phyloP scores from a whole-genome alignment of 2,113 vertebrate species.

The Myrmecophaga tridactyla region DNA sequence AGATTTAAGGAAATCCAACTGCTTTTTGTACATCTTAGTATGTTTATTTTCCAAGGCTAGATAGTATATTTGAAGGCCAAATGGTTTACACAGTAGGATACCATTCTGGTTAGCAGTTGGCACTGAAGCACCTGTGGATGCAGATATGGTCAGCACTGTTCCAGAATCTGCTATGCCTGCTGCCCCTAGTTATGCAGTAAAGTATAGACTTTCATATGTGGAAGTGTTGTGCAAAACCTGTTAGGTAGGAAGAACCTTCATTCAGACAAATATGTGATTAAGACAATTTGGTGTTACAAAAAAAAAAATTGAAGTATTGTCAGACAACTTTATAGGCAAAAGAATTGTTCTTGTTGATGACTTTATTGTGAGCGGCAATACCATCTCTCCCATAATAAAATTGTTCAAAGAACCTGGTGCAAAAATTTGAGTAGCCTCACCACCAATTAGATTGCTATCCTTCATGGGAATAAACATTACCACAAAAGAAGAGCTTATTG shows the following conservation, averaged over 20 bases:
- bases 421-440: constrained; percentile 92
- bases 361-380: constrained; percentile 93
- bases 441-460: constrained; percentile 89
- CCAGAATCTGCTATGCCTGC: constrained; percentile 90
- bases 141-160: constrained; percentile 91
- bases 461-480: constrained; percentile 98
- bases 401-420: constrained; percentile 91
- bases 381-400: constrained; percentile 89
- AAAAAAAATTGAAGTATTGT: constrained; percentile 93
- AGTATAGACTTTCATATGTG: constrained; percentile 89
- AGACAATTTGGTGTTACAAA: constrained; percentile 93
- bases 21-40: constrained; percentile 54
- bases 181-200: constrained; percentile 90
- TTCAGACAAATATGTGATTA: constrained; percentile 90
- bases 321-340: constrained; percentile 90
- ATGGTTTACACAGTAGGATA: constrained; percentile 89
- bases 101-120: constrained; percentile 89
- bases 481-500: constrained; percentile 96
- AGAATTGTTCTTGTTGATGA: constrained; percentile 90
- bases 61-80: constrained; percentile 93
- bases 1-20: constrained; percentile 86
- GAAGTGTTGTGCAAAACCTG: constrained; percentile 95
- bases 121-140: constrained; percentile 89
- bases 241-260: constrained; percentile 91
- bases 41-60: constrained; percentile 90